Evolutionary conservation across 1,140 invertebrate species (phyloP), one percentile per base, ranked within the genome.

Genomic region (Conopomorpha cramerella): DNA sequence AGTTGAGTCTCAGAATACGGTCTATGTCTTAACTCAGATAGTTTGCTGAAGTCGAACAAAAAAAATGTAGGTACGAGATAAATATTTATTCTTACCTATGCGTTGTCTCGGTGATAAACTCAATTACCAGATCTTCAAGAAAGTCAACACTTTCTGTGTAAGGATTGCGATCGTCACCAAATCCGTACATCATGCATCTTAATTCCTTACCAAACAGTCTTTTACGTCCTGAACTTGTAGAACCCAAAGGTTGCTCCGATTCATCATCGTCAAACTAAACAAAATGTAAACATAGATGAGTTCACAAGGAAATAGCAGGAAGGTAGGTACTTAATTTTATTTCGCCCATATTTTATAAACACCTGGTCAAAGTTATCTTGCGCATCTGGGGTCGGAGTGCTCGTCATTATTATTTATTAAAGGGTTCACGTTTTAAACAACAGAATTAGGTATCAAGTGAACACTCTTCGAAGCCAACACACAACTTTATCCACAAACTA

Each of bases 121-220:
- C 95, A 45, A 99, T 95, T 0, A 99, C 96, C 16, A 99, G 77
- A 80, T 99, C 95, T 81, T 99, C 97, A 8, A 99, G 79, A 26
- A 98, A 82, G 64, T 99, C 97, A 0, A 99, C 96, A 65, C 95
- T 97, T 80, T 99, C 96, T 15, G 96, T 98, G 55, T 97, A 99
- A 0, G 97, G 96, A 82, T 99, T 98, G 65, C 96, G 91, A 73
- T 99, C 96, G 79, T 99, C 97, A n/a, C 97, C 97, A 83, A 99
- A 99, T 0, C 97, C 97, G 76, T 96, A 99, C 94, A 99, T 98
- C 96, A 99, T 99, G 56, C 96, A 97, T 23, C 96, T 82, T 27
- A 99, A 72, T 74, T 95, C 92, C 67, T 95, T 94, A 19, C 91
- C 93, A 47, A 95, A 95, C 1, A 94, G 60, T 32, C 92, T 78